A percentile compares a stretch with the other conserved stretches of the same genome.
phyloP scores from a whole-genome alignment of 2,797 vertebrate species.

The Crenuchus spilurus region DNA sequence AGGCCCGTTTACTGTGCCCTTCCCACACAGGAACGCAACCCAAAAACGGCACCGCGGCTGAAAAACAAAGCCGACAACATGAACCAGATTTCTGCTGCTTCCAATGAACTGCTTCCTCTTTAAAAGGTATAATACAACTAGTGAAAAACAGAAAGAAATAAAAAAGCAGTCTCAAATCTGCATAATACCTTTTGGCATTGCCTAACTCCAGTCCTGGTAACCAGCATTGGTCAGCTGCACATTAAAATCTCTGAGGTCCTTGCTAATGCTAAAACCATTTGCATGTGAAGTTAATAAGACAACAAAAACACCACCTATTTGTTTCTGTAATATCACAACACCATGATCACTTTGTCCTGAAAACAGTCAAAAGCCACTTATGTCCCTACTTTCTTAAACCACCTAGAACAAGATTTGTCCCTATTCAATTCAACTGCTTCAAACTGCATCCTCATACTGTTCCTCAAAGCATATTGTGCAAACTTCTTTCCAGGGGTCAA shows the following conservation, averaged over 20 bases:
- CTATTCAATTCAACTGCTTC: not conserved
- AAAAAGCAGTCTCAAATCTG: too few species aligned
- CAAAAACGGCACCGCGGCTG: conserved; percentile 46
- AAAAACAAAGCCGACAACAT: conserved; percentile 16
- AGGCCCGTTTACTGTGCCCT: conserved; percentile 68
- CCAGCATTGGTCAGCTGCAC: not conserved
- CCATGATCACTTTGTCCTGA: not conserved
- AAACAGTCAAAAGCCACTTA: not conserved
- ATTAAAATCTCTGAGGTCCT: not conserved
- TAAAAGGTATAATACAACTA: too few species aligned
- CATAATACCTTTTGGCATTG: too few species aligned
- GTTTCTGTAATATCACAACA: conserved; percentile 11
- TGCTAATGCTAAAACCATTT: not conserved
- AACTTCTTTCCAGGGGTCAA: conserved; percentile 4
- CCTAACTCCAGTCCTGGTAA: too few species aligned
- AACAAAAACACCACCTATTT: not conserved
- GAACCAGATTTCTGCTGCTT: not conserved
- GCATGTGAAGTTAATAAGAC: not conserved
- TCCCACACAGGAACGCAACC: conserved; percentile 66
- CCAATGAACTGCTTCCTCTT: not conserved
- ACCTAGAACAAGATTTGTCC: not conserved
- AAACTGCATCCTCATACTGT: not conserved
- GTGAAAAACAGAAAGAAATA: too few species aligned
- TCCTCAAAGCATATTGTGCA: not conserved
- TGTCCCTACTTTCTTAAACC: conserved; percentile 28